These are phyloP conservation scores for Melinopterus prodromus DNA, from an alignment of 2,888 invertebrate genomes.

Conservation along the genomic window DNA sequence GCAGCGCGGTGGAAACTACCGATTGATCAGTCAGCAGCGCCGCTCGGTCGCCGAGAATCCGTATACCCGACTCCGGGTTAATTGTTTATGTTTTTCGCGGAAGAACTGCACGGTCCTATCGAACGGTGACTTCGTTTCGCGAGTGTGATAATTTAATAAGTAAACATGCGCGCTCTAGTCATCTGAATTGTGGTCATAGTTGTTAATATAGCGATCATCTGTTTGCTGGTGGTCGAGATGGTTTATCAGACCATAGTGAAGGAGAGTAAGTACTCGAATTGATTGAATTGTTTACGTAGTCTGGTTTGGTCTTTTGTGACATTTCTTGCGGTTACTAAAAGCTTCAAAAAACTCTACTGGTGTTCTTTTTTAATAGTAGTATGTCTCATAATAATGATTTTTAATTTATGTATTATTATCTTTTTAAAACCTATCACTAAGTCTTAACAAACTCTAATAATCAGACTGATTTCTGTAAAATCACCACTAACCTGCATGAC, in stretches of 20 bases:
- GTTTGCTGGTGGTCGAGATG: slow-evolving; percentile 41
- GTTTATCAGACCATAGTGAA: slow-evolving; percentile 44
- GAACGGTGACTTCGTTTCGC: not conserved
- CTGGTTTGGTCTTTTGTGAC: no score
- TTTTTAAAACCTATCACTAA: no score
- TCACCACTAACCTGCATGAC: no score
- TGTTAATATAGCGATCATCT: slow-evolving; percentile 36
- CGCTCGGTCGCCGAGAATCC: slow-evolving; percentile 9
- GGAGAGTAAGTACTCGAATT: slow-evolving; percentile 40
- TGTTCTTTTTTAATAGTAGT: no score
- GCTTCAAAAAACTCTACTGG: no score
- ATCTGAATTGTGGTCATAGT: slow-evolving; percentile 35
- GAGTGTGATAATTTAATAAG: not conserved
- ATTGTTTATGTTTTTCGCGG: not conserved
- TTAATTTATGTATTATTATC: no score
- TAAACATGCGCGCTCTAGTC: slow-evolving; percentile 32
- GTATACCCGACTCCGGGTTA: not conserved
- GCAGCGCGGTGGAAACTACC: slow-evolving; percentile 34
- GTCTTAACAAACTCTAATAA: no score
- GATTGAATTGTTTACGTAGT: not conserved
- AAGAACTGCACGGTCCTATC: not conserved
- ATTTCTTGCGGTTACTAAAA: no score
- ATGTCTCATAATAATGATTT: no score
- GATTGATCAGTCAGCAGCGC: slow-evolving; percentile 35
- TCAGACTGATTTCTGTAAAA: no score